These are phyloP conservation scores for Eumerus sabulonum DNA, from an alignment of 2,888 invertebrate genomes.

Conservation along the genomic window DNA sequence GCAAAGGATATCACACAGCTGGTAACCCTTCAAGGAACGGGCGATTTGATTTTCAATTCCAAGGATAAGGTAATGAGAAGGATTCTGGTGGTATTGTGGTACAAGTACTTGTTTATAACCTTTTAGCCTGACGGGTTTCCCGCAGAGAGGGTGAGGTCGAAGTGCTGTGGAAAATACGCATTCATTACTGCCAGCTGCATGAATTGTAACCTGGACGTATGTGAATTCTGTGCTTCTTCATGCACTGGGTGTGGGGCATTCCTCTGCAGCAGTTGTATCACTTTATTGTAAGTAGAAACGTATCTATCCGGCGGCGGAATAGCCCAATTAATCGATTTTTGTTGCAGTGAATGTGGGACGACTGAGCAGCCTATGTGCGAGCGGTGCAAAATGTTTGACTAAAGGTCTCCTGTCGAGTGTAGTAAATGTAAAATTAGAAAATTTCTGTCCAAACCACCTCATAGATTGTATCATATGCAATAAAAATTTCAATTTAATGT, in stretches of 20 bases:
- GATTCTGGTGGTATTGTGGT: too few relatives aligned
- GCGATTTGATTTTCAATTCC: constrained; percentile 43
- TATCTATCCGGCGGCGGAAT: too few relatives aligned
- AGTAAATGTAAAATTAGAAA: not conserved
- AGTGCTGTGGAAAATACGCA: constrained; percentile 68
- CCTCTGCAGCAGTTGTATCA: constrained; percentile 67
- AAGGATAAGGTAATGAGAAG: constrained; percentile 42
- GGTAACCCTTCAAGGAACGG: constrained; percentile 62
- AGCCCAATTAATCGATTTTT: not conserved
- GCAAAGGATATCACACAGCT: constrained; percentile 22
- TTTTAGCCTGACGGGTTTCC: constrained; percentile 51
- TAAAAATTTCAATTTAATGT: constrained; percentile 10
- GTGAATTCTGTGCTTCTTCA: constrained; percentile 70
- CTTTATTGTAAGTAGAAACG: constrained; percentile 68
- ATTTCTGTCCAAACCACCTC: not conserved
- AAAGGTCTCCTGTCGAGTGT: too few relatives aligned
- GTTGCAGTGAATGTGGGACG: constrained; percentile 63
- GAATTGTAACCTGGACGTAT: constrained; percentile 69
- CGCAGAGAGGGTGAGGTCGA: constrained; percentile 48
- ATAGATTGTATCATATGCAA: not conserved
- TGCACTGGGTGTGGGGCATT: constrained; percentile 65
- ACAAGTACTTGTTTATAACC: not conserved
- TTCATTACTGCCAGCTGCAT: constrained; percentile 65
- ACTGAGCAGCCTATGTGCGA: constrained; percentile 66
- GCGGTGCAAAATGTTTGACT: constrained; percentile 61